These are phyloP conservation scores for Myotis brandtii DNA, from an alignment of 2,113 vertebrate species.

Conservation along the genomic window DNA sequence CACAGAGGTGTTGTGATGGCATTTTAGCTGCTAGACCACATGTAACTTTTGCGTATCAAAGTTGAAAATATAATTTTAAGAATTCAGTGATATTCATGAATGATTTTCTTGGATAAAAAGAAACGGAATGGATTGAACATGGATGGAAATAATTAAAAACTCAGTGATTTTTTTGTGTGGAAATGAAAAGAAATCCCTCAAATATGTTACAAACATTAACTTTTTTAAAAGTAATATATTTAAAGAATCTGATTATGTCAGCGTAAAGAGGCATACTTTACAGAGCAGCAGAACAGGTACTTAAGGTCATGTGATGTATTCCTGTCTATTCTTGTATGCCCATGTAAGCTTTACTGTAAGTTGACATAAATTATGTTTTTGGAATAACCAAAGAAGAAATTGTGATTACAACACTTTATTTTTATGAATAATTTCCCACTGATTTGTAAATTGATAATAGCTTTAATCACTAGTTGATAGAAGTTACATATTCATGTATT, in stretches of 20 bases:
- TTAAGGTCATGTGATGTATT: constrained; percentile 21
- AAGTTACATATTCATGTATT: too few relatives aligned
- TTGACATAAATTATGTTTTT: neutral
- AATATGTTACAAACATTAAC: neutral
- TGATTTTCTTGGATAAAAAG: constrained; percentile 74
- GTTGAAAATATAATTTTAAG: constrained; percentile 75
- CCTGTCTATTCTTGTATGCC: constrained; percentile 23
- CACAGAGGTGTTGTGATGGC: constrained; percentile 54
- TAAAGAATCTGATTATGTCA: constrained; percentile 52
- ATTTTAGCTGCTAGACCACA: constrained; percentile 65
- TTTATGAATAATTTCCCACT: neutral
- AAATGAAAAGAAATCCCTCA: constrained; percentile 59
- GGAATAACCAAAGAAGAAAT: too few relatives aligned
- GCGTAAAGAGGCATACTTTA: constrained; percentile 55
- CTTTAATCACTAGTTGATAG: too few relatives aligned
- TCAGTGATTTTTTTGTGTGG: constrained; percentile 38
- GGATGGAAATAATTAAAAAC: constrained; percentile 33
- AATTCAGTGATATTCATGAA: constrained; percentile 81
- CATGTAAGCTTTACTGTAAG: constrained; percentile 42
- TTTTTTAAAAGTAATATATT: neutral
- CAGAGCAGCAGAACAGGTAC: constrained; percentile 43
- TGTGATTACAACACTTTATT: too few relatives aligned
- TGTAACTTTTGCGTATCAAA: constrained; percentile 63
- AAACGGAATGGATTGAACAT: constrained; percentile 36
- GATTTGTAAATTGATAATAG: constrained; percentile 39